A percentile compares a stretch with the other conserved stretches of the same genome.
Evolutionary conservation across 2,113 vertebrate species (phyloP).

Genomic region (Ranitomeya variabilis): DNA sequence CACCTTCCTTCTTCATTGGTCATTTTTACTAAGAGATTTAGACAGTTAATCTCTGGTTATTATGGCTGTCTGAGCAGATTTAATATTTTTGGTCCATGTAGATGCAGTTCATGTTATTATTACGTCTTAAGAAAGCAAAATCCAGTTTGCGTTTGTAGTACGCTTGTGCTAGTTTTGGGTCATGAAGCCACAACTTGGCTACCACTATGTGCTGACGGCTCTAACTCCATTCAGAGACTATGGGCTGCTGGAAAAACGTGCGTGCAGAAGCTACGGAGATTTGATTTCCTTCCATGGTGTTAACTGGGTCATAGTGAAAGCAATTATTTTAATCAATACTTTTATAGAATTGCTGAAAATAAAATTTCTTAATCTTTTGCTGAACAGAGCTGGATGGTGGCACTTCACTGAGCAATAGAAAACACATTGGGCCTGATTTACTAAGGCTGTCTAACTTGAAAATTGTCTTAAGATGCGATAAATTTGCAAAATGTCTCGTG

Average conservation of each 20-base stretch:
- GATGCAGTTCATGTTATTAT: not conserved
- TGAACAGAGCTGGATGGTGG: not conserved
- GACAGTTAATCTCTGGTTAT: too few species aligned
- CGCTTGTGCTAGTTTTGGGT: not conserved
- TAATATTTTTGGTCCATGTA: not conserved
- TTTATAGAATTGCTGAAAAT: not conserved
- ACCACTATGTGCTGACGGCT: not conserved
- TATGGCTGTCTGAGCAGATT: not conserved
- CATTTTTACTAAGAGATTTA: too few species aligned
- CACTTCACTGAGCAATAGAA: not conserved
- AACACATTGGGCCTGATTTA: not conserved
- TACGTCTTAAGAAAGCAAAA: not conserved
- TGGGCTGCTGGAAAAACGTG: not conserved
- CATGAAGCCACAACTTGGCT: not conserved
- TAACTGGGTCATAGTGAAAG: not conserved
- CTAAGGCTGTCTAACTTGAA: too few species aligned
- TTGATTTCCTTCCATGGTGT: not conserved
- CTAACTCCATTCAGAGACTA: not conserved
- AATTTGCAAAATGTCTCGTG: too few species aligned
- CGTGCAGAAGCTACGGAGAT: not conserved
- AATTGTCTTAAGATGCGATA: too few species aligned
- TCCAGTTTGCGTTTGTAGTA: too few species aligned
- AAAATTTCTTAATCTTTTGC: not conserved
- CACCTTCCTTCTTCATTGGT: too few species aligned
- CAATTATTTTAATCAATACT: constrained; percentile 9